Percentiles rank a stretch among this genome's conserved stretches.
phyloP scores from a whole-genome alignment of 2,113 vertebrate species.

The Ptilonorhynchus violaceus region DNA sequence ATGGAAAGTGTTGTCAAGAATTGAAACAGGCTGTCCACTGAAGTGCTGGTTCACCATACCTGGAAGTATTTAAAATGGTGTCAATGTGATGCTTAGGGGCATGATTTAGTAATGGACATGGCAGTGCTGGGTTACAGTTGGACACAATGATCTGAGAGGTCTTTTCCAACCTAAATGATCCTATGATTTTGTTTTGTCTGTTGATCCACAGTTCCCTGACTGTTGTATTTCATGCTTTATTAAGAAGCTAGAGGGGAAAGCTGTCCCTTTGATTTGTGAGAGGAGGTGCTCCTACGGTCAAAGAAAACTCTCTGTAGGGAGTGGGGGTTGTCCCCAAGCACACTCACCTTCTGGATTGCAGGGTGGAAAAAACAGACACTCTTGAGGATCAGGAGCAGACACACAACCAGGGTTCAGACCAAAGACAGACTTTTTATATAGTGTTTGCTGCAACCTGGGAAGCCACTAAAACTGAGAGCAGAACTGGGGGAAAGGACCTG shows the following conservation, averaged over 20 bases:
- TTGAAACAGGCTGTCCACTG: neutral
- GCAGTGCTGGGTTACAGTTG: neutral
- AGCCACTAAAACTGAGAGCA: neutral
- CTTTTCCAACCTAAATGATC: neutral
- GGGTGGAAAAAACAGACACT: neutral
- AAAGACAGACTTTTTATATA: neutral
- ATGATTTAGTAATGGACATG: neutral
- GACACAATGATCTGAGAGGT: neutral
- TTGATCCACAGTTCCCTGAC: neutral
- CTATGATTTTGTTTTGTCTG: neutral
- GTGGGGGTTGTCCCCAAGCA: rapidly evolving
- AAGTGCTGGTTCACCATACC: neutral
- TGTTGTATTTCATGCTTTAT: neutral
- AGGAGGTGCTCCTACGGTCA: neutral
- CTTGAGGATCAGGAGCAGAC: neutral
- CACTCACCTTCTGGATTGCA: neutral
- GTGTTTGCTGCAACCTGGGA: neutral
- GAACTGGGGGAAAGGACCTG: neutral
- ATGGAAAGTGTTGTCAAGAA: rapidly evolving
- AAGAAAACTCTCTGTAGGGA: neutral
- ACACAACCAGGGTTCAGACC: neutral
- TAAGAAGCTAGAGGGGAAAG: neutral
- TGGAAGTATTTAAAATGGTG: neutral
- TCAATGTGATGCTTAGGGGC: neutral
- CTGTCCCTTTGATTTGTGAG: neutral